Evolutionary conservation across 2,797 vertebrate genomes (phyloP).

Genomic region (Linurgus olivaceus): DNA sequence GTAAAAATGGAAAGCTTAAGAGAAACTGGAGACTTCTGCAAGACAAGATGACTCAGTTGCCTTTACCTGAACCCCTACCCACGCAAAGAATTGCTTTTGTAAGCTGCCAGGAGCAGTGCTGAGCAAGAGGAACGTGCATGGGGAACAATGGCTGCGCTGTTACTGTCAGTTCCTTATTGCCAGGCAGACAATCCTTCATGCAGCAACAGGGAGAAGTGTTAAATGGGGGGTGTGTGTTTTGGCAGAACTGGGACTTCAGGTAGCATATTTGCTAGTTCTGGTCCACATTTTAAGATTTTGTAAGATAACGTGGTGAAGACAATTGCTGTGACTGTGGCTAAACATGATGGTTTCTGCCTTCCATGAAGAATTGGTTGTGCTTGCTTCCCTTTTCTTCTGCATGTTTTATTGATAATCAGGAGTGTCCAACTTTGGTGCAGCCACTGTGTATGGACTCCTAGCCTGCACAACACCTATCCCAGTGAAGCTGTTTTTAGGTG

Average conservation of each 20-base stretch:
- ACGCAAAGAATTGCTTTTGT: background rate
- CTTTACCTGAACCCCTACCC: background rate
- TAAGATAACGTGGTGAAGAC: background rate
- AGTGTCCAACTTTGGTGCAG: background rate
- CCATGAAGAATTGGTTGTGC: background rate
- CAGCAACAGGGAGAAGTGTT: background rate
- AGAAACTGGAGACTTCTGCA: background rate
- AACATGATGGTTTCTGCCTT: background rate
- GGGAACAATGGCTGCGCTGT: background rate
- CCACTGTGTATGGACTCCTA: background rate
- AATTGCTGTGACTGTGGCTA: background rate
- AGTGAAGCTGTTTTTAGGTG: background rate
- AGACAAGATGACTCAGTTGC: background rate
- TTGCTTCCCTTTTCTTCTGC: background rate
- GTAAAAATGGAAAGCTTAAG: background rate
- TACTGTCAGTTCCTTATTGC: background rate
- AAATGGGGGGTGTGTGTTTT: background rate
- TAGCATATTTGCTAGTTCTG: background rate
- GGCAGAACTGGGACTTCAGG: background rate
- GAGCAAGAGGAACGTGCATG: background rate
- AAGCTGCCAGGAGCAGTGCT: background rate
- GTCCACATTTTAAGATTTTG: background rate
- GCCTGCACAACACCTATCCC: background rate
- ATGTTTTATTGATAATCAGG: background rate
- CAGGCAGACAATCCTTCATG: background rate